phyloP scores from a whole-genome alignment of 2,797 vertebrate genomes.

The Poecilia gillii region DNA sequence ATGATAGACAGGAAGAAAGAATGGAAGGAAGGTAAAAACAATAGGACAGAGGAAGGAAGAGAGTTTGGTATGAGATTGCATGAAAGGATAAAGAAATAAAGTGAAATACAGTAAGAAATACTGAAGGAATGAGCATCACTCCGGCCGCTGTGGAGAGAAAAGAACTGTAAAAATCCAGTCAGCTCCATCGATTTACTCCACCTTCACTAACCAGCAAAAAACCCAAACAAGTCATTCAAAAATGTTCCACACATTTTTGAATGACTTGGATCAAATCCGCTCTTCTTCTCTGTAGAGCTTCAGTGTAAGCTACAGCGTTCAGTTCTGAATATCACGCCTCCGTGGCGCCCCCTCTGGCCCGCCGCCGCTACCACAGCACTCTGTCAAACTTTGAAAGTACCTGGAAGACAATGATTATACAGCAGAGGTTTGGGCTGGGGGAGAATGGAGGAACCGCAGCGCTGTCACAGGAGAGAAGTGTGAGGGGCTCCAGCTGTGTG shows the following conservation, averaged over 20 bases:
- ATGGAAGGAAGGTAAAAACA: background rate
- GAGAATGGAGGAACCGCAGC: background rate
- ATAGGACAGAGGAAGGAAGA: background rate
- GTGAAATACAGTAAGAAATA: background rate
- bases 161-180: background rate
- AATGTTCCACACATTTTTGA: background rate
- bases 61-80: background rate
- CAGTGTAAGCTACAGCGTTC: no score
- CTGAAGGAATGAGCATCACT: background rate
- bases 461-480: background rate
- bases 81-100: background rate
- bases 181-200: background rate
- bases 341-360: background rate
- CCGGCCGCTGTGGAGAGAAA: background rate
- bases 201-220: background rate
- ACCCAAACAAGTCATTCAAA: background rate
- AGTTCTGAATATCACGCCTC: background rate
- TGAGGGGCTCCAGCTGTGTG: constrained; percentile 37
- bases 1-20: background rate
- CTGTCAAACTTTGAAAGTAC: background rate
- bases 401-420: constrained; percentile 3
- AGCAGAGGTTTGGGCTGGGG: background rate
- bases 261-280: background rate
- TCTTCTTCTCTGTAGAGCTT: background rate
- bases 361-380: background rate